Evolutionary conservation across 2,797 vertebrate genomes (phyloP).

Genomic region (Sandelia bainsii): DNA sequence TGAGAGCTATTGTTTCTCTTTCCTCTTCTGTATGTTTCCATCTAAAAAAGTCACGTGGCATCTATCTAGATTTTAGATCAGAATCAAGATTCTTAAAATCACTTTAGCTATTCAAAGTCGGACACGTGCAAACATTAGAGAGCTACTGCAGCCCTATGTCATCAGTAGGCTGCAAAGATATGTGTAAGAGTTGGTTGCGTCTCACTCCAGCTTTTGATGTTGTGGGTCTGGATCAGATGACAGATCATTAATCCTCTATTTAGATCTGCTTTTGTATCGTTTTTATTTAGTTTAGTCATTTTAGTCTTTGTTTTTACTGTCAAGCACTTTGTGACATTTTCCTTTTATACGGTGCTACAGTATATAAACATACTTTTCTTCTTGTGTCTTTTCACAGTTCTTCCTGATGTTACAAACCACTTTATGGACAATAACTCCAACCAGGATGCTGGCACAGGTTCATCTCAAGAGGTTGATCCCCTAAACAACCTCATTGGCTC

Average conservation of each 20-base stretch:
- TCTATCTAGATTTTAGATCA: too few relatives aligned
- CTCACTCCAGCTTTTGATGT: neutral
- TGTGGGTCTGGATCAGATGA: neutral
- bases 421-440: conserved; percentile 73
- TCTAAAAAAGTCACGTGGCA: too few relatives aligned
- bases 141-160: too few relatives aligned
- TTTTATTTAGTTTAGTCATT: neutral
- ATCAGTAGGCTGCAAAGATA: too few relatives aligned
- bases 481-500: conserved; percentile 67
- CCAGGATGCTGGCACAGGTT: conserved; percentile 50
- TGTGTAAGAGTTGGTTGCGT: neutral
- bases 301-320: neutral
- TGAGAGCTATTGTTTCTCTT: neutral
- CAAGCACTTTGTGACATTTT: neutral
- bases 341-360: neutral
- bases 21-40: neutral
- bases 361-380: neutral
- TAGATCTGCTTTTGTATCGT: neutral
- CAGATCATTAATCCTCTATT: neutral
- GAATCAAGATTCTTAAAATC: too few relatives aligned
- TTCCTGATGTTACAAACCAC: conserved; percentile 66
- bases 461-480: conserved; percentile 51
- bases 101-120: too few relatives aligned
- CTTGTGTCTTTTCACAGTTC: conserved; percentile 62
- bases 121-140: too few relatives aligned